Evolutionary conservation across 2,888 invertebrate species (phyloP), one percentile per base, ranked within the genome.

Genomic region (Nycteola revayana): DNA sequence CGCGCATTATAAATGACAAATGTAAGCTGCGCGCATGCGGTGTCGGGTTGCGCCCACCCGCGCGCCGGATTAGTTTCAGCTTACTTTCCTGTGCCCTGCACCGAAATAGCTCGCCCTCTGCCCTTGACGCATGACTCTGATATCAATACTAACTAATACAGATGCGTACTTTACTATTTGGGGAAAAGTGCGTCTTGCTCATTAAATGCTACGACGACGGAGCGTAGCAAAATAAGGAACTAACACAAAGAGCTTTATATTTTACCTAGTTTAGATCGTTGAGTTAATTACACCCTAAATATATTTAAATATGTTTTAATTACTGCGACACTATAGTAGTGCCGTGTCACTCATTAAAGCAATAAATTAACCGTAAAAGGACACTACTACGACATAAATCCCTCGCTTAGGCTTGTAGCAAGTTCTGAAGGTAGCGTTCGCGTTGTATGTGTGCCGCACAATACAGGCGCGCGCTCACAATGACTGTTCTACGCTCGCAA

Each of bases 1-100:
- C 85, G 75, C 75, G 86, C 84, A 87, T 88, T 86, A 85, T 83
- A 82, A 84, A 87, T 87, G 88, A 88, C 88, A 88, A 88, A 88
- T 87, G 87, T 85, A 81, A 83, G 80, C 74, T 67, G 76, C 68
- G 76, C 78, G 78, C 68, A 62, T 69, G 73, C 75, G 81, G 85
- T 87, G 87, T 86, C 72, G 72, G 70, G 74, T 87, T 80, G 78
- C 85, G 87, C 70, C 85, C 87, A 85, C 88, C 85, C 87, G 75
- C 75, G 70, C 71, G 72, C 69, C 70, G 72, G 76, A 85, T 87
- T 86, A 87, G 81, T 81, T 83, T 83, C 85, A 79, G 71, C 79
- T 86, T 85, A 80, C 83, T 82, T 82, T 76, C 84, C 68, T 63
- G 45, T 36, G 35, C 54, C 36, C 47, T 47, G 51, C 57, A 61